Evolutionary conservation across 2,113 vertebrate species (phyloP).

Genomic region (Elephantulus edwardii): DNA sequence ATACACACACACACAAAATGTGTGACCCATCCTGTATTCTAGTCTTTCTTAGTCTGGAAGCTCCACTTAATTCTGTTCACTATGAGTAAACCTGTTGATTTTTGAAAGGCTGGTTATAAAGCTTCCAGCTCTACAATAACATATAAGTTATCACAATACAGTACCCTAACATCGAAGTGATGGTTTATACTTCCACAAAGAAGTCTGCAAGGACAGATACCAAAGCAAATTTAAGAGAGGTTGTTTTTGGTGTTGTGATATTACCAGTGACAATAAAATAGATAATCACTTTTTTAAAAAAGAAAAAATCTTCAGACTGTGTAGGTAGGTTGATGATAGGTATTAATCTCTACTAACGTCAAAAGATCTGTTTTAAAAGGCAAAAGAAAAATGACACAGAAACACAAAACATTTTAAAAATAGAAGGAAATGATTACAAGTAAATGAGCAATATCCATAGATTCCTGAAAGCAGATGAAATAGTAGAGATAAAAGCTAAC

Average conservation of each 20-base stretch:
- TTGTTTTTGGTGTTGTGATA: neutral
- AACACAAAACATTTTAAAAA: neutral
- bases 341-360: constrained; percentile 34
- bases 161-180: no score
- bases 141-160: no score
- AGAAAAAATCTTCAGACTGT: constrained; percentile 30
- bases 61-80: no score
- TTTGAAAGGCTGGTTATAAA: no score
- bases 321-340: neutral
- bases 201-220: neutral
- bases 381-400: constrained; percentile 41
- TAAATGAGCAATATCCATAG: neutral
- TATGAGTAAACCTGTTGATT: no score
- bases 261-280: neutral
- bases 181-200: neutral
- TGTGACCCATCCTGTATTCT: no score
- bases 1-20: no score
- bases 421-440: neutral
- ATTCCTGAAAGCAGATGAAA: neutral
- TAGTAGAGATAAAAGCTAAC: neutral
- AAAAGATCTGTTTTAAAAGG: constrained; percentile 50
- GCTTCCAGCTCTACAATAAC: no score
- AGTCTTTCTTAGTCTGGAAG: no score
- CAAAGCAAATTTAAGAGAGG: neutral
- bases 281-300: constrained; percentile 19